Evolutionary conservation across 2,113 vertebrate species (phyloP).

Genomic region (human (Homo sapiens)): DNA sequence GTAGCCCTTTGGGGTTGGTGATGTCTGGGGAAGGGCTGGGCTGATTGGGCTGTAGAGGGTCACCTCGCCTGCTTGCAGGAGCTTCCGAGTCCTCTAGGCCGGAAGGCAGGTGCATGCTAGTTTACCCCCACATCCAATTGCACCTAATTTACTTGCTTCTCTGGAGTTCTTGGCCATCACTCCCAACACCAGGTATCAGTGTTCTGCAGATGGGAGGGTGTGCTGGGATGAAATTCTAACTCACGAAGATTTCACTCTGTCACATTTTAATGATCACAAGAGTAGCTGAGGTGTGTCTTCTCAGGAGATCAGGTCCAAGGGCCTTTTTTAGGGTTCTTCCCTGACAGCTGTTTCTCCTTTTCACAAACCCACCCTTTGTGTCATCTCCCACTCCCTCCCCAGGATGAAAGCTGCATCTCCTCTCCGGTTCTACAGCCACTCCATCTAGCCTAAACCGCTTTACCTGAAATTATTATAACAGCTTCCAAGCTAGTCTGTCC

Average conservation of each 20-base stretch:
- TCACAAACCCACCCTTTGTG: no score
- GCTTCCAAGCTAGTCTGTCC: background rate
- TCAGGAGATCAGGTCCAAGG: background rate
- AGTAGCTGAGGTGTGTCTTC: accelerated
- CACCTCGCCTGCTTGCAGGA: accelerated
- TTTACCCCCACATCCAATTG: background rate
- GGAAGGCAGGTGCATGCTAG: accelerated
- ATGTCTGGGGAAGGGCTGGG: background rate
- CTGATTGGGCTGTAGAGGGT: accelerated
- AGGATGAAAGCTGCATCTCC: accelerated
- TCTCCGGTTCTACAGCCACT: no score
- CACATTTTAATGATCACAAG: background rate
- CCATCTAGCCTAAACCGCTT: accelerated
- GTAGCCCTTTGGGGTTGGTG: background rate
- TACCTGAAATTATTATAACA: accelerated
- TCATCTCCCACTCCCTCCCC: no score
- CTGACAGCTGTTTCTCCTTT: background rate
- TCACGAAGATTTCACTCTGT: background rate
- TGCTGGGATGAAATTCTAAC: no score
- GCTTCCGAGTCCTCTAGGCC: background rate
- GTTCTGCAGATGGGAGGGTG: no score
- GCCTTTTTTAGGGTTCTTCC: background rate
- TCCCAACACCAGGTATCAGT: no score
- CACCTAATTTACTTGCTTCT: background rate
- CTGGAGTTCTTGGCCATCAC: background rate